Conservation (phyloP, 1,140 invertebrate species). For the Cheumatopsyche charites region DNA sequence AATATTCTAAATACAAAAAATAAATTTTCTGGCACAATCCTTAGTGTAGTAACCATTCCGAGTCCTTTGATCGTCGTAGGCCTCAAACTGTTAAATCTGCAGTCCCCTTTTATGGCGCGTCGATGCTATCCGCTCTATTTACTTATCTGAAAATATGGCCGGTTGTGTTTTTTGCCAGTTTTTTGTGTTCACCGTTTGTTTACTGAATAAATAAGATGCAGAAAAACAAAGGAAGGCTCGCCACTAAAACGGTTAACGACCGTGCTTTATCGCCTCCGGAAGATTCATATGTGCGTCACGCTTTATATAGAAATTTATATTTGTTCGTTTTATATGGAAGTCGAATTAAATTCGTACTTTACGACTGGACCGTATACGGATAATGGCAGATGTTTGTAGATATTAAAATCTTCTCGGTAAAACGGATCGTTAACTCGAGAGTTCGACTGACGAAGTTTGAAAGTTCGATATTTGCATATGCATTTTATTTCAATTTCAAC, state of each 20-base stretch:
- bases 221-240: constrained; percentile 4
- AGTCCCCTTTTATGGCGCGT: neutral
- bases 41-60: too few species aligned
- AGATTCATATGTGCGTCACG: constrained; percentile 16
- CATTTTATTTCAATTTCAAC: too few species aligned
- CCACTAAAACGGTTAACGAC: constrained; percentile 22
- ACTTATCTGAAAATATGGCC: constrained; percentile 15
- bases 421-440: too few species aligned
- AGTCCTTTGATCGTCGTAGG: too few species aligned
- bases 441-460: too few species aligned
- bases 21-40: too few species aligned
- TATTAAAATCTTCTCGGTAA: too few species aligned
- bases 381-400: too few species aligned
- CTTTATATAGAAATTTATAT: constrained; percentile 3
- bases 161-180: neutral
- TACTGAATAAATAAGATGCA: constrained; percentile 1
- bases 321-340: neutral
- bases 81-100: too few species aligned
- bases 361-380: too few species aligned
- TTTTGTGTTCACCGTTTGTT: constrained; percentile 16
- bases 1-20: too few species aligned
- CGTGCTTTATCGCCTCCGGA: constrained; percentile 11
- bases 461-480: too few species aligned
- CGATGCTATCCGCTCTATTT: constrained; percentile 19
- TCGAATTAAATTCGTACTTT: constrained; percentile 9